These are phyloP conservation scores for Ctenosaura bakeri DNA, from an alignment of 2,797 vertebrate species.

Conservation along the genomic window DNA sequence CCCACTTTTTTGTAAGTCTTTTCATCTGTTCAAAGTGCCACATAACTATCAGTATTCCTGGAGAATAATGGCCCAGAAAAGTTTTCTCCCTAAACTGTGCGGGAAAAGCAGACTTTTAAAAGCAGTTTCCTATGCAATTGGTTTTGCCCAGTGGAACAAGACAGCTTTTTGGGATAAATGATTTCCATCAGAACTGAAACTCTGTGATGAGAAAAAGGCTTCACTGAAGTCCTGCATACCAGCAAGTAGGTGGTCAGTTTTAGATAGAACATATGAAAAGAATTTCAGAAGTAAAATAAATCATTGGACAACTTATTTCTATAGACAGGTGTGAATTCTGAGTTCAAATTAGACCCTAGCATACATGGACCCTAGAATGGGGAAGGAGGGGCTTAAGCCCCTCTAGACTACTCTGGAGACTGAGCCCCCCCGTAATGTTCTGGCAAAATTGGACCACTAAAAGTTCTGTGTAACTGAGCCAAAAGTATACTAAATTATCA, in stretches of 20 bases:
- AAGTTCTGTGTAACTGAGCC: too few species aligned
- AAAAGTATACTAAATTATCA: too few species aligned
- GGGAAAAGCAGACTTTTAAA: conserved; percentile 1
- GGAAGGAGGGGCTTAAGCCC: too few species aligned
- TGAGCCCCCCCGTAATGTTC: too few species aligned
- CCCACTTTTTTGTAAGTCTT: background rate
- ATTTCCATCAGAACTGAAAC: background rate
- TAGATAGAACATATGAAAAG: background rate
- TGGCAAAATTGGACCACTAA: too few species aligned
- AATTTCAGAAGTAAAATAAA: background rate
- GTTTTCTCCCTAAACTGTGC: background rate
- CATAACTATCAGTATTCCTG: conserved; percentile 9
- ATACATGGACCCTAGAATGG: background rate
- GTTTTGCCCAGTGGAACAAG: conserved; percentile 7
- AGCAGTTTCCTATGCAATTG: conserved; percentile 12
- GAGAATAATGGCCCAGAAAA: conserved; percentile 27
- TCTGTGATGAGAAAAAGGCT: background rate
- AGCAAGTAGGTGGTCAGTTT: background rate
- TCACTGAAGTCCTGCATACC: background rate
- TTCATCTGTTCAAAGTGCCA: conserved; percentile 19
- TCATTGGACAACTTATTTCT: background rate
- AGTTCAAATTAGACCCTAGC: background rate
- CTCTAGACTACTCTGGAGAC: too few species aligned
- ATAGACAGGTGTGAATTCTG: background rate
- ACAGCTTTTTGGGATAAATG: background rate